Percentiles rank a stretch among this genome's conserved stretches.
These are phyloP conservation scores for Mesocricetus auratus DNA, from an alignment of 2,113 vertebrate genomes.

Conservation along the genomic window DNA sequence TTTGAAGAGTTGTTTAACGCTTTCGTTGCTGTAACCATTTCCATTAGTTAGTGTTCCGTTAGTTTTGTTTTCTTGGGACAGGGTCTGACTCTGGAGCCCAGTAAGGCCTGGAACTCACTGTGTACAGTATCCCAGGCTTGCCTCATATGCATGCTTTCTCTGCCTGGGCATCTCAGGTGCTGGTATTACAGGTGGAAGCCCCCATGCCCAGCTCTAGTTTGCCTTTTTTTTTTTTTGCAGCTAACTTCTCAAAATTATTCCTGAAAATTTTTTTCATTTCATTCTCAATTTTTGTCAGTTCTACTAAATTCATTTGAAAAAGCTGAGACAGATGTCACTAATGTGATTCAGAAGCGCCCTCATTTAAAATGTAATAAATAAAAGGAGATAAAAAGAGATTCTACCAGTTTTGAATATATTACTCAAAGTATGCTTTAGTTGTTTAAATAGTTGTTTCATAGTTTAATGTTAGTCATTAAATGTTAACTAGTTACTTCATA, in stretches of 20 bases:
- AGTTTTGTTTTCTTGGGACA: neutral
- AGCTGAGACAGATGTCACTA: neutral
- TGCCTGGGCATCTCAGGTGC: neutral
- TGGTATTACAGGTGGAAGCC: neutral
- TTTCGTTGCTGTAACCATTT: neutral
- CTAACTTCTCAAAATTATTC: slow-evolving; percentile 32
- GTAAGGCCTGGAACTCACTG: neutral
- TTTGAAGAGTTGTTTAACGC: neutral
- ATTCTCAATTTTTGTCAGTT: neutral
- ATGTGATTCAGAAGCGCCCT: neutral
- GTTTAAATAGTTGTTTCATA: slow-evolving; percentile 1
- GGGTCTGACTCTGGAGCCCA: neutral
- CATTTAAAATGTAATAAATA: slow-evolving; percentile 48
- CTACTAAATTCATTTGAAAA: slow-evolving; percentile 57
- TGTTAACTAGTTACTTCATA: slow-evolving; percentile 36
- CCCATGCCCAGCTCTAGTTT: neutral
- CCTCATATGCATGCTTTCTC: neutral
- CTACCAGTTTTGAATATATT: slow-evolving; percentile 41
- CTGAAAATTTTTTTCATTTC: neutral
- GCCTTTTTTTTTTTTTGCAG: slow-evolving; percentile 42
- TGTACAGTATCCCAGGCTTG: neutral
- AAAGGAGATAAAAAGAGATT: slow-evolving; percentile 32
- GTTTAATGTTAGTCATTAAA: slow-evolving; percentile 38
- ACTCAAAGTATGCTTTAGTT: neutral
- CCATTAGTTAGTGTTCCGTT: neutral